Evolutionary conservation across 2,888 invertebrate species (phyloP).

Genomic region (Nycteola revayana): DNA sequence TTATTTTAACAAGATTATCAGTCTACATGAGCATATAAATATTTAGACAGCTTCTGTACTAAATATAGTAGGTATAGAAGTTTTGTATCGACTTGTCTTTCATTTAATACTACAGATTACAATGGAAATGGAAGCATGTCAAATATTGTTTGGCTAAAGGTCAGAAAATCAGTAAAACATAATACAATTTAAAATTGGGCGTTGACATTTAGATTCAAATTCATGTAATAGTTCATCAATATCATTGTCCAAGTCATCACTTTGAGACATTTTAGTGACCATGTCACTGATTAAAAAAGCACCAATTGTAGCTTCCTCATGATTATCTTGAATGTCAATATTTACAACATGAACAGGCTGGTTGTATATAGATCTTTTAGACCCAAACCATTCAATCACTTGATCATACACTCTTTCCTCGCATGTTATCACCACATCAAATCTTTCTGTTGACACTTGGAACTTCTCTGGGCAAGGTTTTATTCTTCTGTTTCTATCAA

Average conservation of each 20-base stretch:
- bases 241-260: conserved; percentile 97
- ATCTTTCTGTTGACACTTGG: conserved; percentile 93
- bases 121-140: conserved; percentile 21
- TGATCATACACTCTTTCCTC: conserved; percentile 99
- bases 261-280: conserved; percentile 93
- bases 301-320: conserved; percentile 99
- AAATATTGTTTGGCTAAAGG: conserved; percentile 8
- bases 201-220: conserved; percentile 93
- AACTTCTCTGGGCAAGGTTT: conserved; percentile 97
- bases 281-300: conserved; percentile 99
- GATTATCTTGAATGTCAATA: conserved; percentile 99
- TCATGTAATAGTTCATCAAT: conserved; percentile 97
- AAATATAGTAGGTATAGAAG: too few relatives aligned
- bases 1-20: too few relatives aligned
- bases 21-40: too few relatives aligned
- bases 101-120: too few relatives aligned
- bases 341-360: conserved; percentile 98
- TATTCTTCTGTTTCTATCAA: conserved; percentile 97
- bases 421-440: conserved; percentile 97
- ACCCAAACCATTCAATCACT: conserved; percentile 96
- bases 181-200: conserved; percentile 95
- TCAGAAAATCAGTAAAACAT: conserved; percentile 89
- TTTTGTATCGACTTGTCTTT: too few relatives aligned
- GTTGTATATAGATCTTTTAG: conserved; percentile 88
- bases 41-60: too few relatives aligned